Base-by-base conservation (phyloP, 2,888 invertebrate genomes). In the Folsomia manolachei region DNA sequence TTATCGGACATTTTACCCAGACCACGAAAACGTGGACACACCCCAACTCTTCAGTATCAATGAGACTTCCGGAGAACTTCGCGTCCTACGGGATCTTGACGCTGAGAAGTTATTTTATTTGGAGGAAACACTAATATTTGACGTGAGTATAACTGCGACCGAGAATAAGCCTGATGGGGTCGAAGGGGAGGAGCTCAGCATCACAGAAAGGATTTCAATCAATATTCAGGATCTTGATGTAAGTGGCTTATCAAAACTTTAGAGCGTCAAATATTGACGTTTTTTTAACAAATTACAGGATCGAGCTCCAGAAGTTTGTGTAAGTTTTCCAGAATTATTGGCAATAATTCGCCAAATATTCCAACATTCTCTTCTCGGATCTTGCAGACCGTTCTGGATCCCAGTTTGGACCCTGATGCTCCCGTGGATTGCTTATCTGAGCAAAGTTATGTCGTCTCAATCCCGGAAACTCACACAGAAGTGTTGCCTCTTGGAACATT, bases 181-280 rank as follows among this genome's bases (percentile, higher is more conserved):
- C 18, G 65, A 66, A 26, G 56, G n/a, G 19, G 24, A 61, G 0
- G 53, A 2, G 53, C 52, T 19, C 39, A 4, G 25, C 11, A 56
- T 14, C 19, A 69, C 2, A n/a, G 52, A 26, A 21, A 14, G 1
- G 0, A 63, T 71, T 7, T 14, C 27, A 2, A 60, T 74, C 26
- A 23, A 52, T 18, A 70, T 74, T 9, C 21, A 14, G 14, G 74
- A 74, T 27, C 62, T 74, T 2, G 52, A 74, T 53, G 74, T 74
- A 71, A 1, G 26, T 27, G n/a, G n/a, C n/a, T 19, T 60, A 24
- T 27, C 2, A 25, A 63, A 26, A 63, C 27, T 51, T 51, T 9
- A 51, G 51, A 51, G 9, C 51, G 18, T 51, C 18, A 51, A 51
- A 51, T 11, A 51, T 51, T 51, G 9, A 51, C 51, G 18, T 51